Evolutionary conservation across 2,888 invertebrate species (phyloP), one percentile per base, ranked within the genome.

Genomic region (Pseudoips prasinana): DNA sequence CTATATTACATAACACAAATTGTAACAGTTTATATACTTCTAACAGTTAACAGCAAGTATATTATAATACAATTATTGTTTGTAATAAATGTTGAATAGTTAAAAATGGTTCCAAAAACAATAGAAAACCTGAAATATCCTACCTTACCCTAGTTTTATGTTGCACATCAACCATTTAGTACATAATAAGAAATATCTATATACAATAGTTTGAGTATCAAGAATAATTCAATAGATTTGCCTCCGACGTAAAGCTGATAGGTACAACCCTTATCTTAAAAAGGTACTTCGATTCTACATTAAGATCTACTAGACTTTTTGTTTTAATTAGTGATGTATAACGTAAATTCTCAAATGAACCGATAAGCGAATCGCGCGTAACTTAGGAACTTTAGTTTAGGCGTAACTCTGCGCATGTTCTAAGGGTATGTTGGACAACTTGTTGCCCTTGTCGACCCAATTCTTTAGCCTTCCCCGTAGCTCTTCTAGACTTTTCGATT

Each of bases 401-500:
- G 91, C 91, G 67, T 90, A 91, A 52, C 91, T 91, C 57, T 91
- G 91, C 4, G 91, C 91, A 28, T 94, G 93, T 73, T 94, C 94
- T 42, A 94, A 73, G 20, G 93, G 90, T 60, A 93, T 89, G 41
- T 92, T 91, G 14, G 92, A 90, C 49, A 93, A 71, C 68, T 93
- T 92, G 54, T 90, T 92, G 6, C 95, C 95, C 47, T 95, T 94
- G 34, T 96, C 96, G 19, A 95, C 95, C 92, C 95, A 95, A 73
- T 94, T 95, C 89, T 94, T 94, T 69, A 96, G 90, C 46, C 95
- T 90, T 0, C 96, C 96, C 1, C 96, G 84, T 36, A 96, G 70
- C 64, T 96, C 96, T 62, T 96, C 96, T 49, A 96, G 84, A 62
- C 96, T 96, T 81, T 96, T 95, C 42, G 96, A 96, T 72, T 96